Evolutionary conservation across 2,797 vertebrate genomes (phyloP).

Genomic region (Enteromius treurensis): DNA sequence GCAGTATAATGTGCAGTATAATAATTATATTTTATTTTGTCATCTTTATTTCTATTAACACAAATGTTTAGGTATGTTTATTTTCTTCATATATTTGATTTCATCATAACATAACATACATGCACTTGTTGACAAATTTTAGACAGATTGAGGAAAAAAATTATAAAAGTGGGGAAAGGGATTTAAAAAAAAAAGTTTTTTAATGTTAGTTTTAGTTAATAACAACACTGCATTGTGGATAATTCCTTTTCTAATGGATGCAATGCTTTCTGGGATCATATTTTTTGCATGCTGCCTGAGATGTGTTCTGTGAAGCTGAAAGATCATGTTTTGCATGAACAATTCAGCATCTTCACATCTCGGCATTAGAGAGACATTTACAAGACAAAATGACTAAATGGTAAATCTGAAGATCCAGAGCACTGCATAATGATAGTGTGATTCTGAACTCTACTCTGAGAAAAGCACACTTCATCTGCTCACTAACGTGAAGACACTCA

Average conservation of each 20-base stretch:
- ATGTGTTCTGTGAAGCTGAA: neutral
- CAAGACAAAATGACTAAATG: neutral
- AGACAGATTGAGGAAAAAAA: no score
- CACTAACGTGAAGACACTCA: slow-evolving; percentile 7
- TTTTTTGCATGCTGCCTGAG: neutral
- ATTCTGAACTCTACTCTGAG: neutral
- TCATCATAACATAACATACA: no score
- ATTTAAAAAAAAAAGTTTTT: no score
- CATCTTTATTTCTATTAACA: no score
- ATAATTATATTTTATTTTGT: no score
- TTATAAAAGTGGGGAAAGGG: no score
- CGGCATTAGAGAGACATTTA: neutral
- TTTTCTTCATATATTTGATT: no score
- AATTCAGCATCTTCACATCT: neutral
- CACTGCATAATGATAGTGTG: neutral
- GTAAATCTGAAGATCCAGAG: neutral
- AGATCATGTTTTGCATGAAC: neutral
- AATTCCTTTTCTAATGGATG: neutral
- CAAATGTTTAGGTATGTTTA: no score
- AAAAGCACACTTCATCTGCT: neutral
- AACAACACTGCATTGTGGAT: neutral
- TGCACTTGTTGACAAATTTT: no score
- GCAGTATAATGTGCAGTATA: no score
- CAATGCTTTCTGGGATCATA: neutral
- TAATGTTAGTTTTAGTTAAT: no score